A percentile compares a stretch with the other conserved stretches of the same genome.
These are phyloP conservation scores for Pandemis corylana DNA, from an alignment of 2,888 invertebrate genomes.

Conservation along the genomic window DNA sequence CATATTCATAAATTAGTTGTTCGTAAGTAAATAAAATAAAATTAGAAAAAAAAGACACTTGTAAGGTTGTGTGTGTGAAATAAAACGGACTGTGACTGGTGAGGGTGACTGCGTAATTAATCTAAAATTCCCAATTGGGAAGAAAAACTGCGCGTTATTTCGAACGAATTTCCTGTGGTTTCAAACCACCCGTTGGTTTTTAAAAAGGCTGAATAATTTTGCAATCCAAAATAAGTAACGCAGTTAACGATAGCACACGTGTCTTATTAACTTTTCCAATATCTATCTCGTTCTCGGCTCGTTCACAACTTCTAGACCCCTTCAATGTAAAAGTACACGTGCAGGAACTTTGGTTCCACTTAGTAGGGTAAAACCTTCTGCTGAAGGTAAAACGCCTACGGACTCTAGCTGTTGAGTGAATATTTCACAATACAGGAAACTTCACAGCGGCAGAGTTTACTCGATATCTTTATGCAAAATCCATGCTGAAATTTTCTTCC, in stretches of 20 bases:
- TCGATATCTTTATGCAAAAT: background rate
- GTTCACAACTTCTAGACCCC: slow-evolving; percentile 8
- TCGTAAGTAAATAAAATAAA: too few species aligned
- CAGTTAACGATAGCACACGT: slow-evolving; percentile 9
- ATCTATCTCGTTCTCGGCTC: slow-evolving; percentile 6
- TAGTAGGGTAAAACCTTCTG: slow-evolving; percentile 19
- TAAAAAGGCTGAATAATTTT: background rate
- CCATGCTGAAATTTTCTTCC: background rate
- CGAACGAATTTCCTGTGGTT: background rate
- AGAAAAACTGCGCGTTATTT: background rate
- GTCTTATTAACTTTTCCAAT: slow-evolving; percentile 22
- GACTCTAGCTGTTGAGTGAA: background rate
- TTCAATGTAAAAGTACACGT: background rate
- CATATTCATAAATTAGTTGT: too few species aligned
- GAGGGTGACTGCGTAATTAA: too few species aligned
- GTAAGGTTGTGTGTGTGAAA: too few species aligned
- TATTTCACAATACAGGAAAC: background rate
- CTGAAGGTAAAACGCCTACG: background rate
- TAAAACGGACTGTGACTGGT: too few species aligned
- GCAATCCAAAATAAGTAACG: background rate
- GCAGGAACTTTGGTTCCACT: background rate
- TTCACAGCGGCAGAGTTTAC: background rate
- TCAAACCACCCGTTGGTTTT: background rate
- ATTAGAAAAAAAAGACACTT: too few species aligned
- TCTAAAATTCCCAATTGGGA: too few species aligned